Evolutionary conservation across 1,140 invertebrate genomes (phyloP), one percentile per base, ranked within the genome.

Genomic region (Drosophila murphyi): DNA sequence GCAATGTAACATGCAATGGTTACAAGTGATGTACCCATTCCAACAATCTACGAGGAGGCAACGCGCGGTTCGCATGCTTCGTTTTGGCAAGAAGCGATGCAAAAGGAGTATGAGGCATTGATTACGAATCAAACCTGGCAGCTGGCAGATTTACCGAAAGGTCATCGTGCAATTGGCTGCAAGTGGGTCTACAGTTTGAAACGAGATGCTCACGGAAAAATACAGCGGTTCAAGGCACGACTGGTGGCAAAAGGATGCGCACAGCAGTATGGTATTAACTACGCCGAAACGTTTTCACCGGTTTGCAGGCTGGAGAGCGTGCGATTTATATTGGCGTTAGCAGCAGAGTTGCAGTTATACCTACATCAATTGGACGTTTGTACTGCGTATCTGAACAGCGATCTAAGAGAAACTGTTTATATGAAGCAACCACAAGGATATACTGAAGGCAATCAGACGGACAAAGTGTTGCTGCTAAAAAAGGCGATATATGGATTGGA

Each of bases 111-210:
- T 0, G 1, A 47, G 45, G n/a, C 45, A 20, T 47, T 20, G 45
- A 28, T 20, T 47, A 47, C 45, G 45, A 47, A 47, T 47, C 45
- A 47, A 28, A 28, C 45, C 45, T 47, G 45, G 45, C 3, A 28
- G 12, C 10, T 47, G n/a, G 45, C 20, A 47, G 45, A 28, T 10
- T 3, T 20, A 47, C 45, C n/a, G 20, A 28, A 28, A 28, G 20
- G 20, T 20, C 45, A 47, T 20, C 45, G 45, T 0, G 45, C 4
- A 45, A 45, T 45, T 45, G 43, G 43, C 1, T 47, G 45, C 2
- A 20, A 47, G 45, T 47, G 0, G 45, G 45, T 47, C 20, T n/a
- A 47, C 5, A 47, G 5, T 4, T 1, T 20, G 2, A 47, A 47
- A 12, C 45, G 45, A 3, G 12, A 47, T 47, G 45, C 45, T 20